Evolutionary conservation across 2,888 invertebrate genomes (phyloP), one percentile per base, ranked within the genome.

Genomic region (Nysson spinosus): DNA sequence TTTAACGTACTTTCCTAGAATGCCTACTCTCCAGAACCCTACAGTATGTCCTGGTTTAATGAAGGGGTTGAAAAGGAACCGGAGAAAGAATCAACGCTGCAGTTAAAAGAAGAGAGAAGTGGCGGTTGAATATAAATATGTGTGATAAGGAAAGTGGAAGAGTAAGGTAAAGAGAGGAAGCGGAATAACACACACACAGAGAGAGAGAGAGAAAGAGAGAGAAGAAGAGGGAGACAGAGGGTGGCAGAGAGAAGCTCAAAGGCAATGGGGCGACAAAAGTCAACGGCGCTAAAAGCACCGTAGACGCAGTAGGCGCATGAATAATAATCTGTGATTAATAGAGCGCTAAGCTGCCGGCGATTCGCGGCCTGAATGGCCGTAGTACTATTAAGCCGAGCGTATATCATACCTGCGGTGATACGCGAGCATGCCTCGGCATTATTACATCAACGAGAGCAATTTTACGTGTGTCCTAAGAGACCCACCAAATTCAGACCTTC

Each of bases 311-410:
- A 60, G 74, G 68, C 58, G 73, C 78, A 81, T 82, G 82, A 83
- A 83, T 83, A 83, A 83, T 83, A 83, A 82, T 83, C 81, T 75
- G 72, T 81, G 83, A 83, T 83, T 83, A 83, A 83, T 83, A 81
- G 83, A 83, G 80, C 80, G 82, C 83, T 80, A 80, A 83, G 82
- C 82, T 75, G 78, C 74, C 77, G 75, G 76, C 78, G 75, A 78
- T 72, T 80, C 78, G 75, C 69, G 62, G 71, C 80, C 79, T 80
- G 82, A 80, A 82, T 82, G 81, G 78, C 68, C 77, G 78, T 81
- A 82, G 80, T 79, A 82, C 79, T 80, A 79, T 79, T 79, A 77
- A 75, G 69, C 75, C 60, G 56, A 69, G 61, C 60, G 68, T 69
- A 72, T 72, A 72, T 74, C 74, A 69, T 66, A 69, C 63, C 66